Conservation (phyloP, 1,140 invertebrate genomes). For the Spodoptera litura region DNA sequence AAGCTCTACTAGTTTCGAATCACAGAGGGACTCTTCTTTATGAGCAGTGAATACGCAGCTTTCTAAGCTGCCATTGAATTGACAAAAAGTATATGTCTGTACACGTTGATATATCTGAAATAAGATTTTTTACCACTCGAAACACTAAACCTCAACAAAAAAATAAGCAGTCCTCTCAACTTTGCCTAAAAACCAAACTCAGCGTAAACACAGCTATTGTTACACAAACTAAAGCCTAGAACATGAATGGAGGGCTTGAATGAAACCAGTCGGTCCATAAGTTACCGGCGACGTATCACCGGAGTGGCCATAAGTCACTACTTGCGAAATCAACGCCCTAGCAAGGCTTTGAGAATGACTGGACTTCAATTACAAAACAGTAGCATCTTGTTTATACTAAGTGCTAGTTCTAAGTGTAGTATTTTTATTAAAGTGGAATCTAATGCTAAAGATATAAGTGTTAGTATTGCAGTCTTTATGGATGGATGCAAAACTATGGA, state of each 20-base stretch:
- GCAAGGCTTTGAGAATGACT: slow-evolving; percentile 51
- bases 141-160: not conserved
- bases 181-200: not conserved
- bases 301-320: slow-evolving; percentile 49
- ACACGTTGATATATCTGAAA: too few species aligned
- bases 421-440: too few species aligned
- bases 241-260: slow-evolving; percentile 49
- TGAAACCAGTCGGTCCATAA: slow-evolving; percentile 51
- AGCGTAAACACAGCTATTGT: slow-evolving; percentile 10
- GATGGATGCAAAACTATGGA: too few species aligned
- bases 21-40: too few species aligned
- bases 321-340: slow-evolving; percentile 61
- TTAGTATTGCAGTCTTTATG: too few species aligned
- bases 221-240: slow-evolving; percentile 14
- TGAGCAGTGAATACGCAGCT: too few species aligned
- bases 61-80: too few species aligned
- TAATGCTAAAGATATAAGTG: too few species aligned
- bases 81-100: too few species aligned
- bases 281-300: slow-evolving; percentile 50
- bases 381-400: slow-evolving; percentile 32
- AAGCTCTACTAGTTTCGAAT: too few species aligned
- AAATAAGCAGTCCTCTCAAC: not conserved
- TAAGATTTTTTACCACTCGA: too few species aligned
- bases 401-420: not conserved
- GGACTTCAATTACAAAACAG: slow-evolving; percentile 42